A percentile compares a stretch with the other conserved stretches of the same genome.
These are phyloP conservation scores for Wasmannia auropunctata DNA, from an alignment of 1,140 invertebrate species.

Conservation along the genomic window DNA sequence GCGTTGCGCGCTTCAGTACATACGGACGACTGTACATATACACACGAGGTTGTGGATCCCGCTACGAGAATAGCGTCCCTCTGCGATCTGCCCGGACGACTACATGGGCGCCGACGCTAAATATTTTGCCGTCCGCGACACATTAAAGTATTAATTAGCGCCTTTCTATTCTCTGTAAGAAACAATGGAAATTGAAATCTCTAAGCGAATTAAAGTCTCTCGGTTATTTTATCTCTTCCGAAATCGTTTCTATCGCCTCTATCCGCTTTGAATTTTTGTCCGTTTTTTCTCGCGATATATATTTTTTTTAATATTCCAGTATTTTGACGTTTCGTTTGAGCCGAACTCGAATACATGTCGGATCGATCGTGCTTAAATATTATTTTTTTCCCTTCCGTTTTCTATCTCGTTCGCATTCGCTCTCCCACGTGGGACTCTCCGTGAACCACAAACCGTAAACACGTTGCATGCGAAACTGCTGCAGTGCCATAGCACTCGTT, in stretches of 20 bases:
- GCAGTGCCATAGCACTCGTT: constrained; percentile 40
- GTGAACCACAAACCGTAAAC: constrained; percentile 60
- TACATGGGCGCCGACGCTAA: not conserved
- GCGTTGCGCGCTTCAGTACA: constrained; percentile 39
- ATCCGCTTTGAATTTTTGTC: not conserved
- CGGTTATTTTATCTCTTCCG: not conserved
- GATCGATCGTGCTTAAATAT: not conserved
- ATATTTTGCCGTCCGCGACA: constrained; percentile 26
- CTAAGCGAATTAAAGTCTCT: not conserved
- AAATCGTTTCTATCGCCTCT: not conserved
- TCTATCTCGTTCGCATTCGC: not conserved
- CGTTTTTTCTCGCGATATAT: too few relatives aligned
- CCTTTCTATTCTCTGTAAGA: not conserved
- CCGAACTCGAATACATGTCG: not conserved
- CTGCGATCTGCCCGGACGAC: constrained; percentile 24
- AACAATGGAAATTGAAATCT: not conserved
- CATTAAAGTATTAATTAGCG: constrained; percentile 43
- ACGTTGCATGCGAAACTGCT: constrained; percentile 21
- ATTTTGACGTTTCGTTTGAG: not conserved
- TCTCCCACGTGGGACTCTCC: constrained; percentile 30
- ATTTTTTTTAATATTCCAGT: not conserved
- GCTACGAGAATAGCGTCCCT: constrained; percentile 44
- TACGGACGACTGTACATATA: constrained; percentile 40
- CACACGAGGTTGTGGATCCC: constrained; percentile 38
- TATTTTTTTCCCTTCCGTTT: not conserved